Percentiles rank a stretch among this genome's conserved stretches.
These are phyloP conservation scores for Caenorhabditis afra DNA, from an alignment of 2,888 invertebrate species.

Conservation along the genomic window DNA sequence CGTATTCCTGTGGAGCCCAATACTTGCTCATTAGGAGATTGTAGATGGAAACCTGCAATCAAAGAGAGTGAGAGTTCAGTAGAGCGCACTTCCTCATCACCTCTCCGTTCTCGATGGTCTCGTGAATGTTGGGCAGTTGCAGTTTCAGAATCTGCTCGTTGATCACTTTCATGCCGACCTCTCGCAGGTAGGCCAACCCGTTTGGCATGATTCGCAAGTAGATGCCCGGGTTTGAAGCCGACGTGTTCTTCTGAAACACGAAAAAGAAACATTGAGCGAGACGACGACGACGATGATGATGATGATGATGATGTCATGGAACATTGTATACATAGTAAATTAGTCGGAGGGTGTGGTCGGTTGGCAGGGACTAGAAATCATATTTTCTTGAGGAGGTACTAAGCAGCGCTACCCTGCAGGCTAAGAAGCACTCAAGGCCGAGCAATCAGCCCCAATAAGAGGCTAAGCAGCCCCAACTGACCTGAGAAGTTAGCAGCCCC, in stretches of 20 bases:
- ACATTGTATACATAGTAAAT: too few relatives aligned
- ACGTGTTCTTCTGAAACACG: constrained; percentile 77
- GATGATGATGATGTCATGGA: too few relatives aligned
- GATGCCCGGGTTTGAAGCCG: constrained; percentile 78
- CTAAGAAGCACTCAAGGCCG: too few relatives aligned
- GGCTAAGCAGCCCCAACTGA: too few relatives aligned
- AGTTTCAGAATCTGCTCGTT: constrained; percentile 79
- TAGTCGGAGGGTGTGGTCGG: too few relatives aligned
- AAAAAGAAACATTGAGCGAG: not conserved
- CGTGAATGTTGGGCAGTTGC: constrained; percentile 77
- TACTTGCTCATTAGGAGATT: constrained; percentile 79
- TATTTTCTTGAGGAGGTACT: too few relatives aligned
- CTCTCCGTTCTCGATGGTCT: constrained; percentile 78
- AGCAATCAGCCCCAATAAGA: too few relatives aligned
- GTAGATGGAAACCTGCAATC: constrained; percentile 70
- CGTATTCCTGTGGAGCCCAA: constrained; percentile 80
- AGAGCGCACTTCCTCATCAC: constrained; percentile 27
- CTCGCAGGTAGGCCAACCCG: constrained; percentile 79
- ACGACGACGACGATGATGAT: too few relatives aligned
- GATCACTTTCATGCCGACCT: constrained; percentile 79
- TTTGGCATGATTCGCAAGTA: constrained; percentile 79
- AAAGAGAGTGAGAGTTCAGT: too few relatives aligned
- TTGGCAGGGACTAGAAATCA: too few relatives aligned
- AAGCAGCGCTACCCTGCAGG: too few relatives aligned
- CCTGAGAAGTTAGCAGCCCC: too few relatives aligned